Percentiles rank a stretch among this genome's conserved stretches.
Evolutionary conservation across 2,888 invertebrate genomes (phyloP).

Genomic region (Merodon equestris): DNA sequence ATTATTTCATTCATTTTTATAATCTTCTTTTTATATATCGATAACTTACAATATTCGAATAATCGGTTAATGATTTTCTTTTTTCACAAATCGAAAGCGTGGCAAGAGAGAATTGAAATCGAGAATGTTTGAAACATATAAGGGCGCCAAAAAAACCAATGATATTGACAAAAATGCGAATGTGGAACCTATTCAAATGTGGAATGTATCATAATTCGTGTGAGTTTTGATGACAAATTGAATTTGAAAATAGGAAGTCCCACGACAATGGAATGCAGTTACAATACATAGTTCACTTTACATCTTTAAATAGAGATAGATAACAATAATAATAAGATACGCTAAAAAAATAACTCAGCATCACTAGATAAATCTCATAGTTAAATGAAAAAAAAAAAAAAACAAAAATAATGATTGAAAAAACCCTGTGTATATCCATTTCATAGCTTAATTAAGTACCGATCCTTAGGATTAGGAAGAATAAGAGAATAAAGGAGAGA

Average conservation of each 20-base stretch:
- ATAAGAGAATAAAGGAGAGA: slow-evolving; percentile 1
- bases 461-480: slow-evolving; percentile 54
- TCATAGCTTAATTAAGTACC: slow-evolving; percentile 36
- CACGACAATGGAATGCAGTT: slow-evolving; percentile 3
- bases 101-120: slow-evolving; percentile 41
- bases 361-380: slow-evolving; percentile 55
- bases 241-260: no score
- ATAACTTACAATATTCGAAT: slow-evolving; percentile 35
- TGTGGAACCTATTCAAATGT: no score
- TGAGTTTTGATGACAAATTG: no score
- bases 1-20: slow-evolving; percentile 18
- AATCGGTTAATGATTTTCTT: slow-evolving; percentile 33
- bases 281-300: slow-evolving; percentile 39
- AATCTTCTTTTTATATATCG: slow-evolving; percentile 13
- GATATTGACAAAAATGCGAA: slow-evolving; percentile 7
- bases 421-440: slow-evolving; percentile 44
- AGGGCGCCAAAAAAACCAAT: not conserved
- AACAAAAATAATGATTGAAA: slow-evolving; percentile 23
- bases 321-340: slow-evolving; percentile 58
- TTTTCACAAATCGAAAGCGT: slow-evolving; percentile 47
- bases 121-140: not conserved
- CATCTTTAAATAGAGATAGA: slow-evolving; percentile 41
- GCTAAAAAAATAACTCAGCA: slow-evolving; percentile 43
- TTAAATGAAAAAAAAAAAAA: slow-evolving; percentile 43
- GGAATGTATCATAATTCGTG: not conserved